Conservation (phyloP, 2,113 vertebrate species). For the Dromas ardeola region DNA sequence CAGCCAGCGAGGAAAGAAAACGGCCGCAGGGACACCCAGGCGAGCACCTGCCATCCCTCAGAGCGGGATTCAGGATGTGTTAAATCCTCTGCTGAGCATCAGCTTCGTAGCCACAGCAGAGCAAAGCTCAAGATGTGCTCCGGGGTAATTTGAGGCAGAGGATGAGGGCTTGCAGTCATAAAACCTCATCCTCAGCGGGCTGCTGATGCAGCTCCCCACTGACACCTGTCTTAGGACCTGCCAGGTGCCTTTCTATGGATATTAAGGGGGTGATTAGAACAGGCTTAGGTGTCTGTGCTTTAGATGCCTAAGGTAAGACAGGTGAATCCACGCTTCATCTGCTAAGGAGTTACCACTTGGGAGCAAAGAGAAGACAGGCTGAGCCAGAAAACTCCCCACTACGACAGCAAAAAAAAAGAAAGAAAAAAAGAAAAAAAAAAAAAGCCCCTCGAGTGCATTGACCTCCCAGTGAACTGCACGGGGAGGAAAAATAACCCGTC, state of each 20-base stretch:
- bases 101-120: neutral
- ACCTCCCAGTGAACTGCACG: neutral
- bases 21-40: accelerated
- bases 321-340: neutral
- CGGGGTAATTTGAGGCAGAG: neutral
- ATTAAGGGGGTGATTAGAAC: neutral
- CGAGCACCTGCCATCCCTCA: accelerated
- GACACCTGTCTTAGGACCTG: neutral
- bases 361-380: neutral
- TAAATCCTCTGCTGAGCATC: neutral
- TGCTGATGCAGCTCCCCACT: neutral
- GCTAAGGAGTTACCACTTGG: neutral
- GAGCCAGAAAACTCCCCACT: neutral
- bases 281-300: neutral
- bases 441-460: neutral
- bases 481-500: neutral
- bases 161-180: neutral
- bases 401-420: neutral
- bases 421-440: neutral
- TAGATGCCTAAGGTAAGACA: neutral
- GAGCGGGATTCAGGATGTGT: neutral
- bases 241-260: neutral
- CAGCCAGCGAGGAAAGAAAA: neutral
- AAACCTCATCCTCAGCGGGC: neutral
- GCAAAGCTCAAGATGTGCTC: neutral